Percentiles rank a stretch among this genome's conserved stretches.
These are phyloP conservation scores for Oconnorella tubifera DNA, from an alignment of 2,888 invertebrate species.

Conservation along the genomic window DNA sequence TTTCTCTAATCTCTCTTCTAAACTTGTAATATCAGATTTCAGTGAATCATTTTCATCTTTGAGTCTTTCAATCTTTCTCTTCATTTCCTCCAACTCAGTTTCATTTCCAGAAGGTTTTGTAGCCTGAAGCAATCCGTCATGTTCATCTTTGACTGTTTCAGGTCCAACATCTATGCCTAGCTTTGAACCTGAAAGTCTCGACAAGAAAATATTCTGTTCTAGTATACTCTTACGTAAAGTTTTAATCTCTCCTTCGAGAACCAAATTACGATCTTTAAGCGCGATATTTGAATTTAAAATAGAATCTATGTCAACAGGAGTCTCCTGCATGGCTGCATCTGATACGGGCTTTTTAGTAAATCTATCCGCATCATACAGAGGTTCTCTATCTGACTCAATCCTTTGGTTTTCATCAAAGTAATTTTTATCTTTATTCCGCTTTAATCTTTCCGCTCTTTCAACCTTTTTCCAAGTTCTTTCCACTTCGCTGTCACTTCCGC, in stretches of 20 bases:
- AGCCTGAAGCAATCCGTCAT: background rate
- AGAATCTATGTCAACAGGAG: background rate
- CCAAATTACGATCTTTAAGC: background rate
- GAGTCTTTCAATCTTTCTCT: too few relatives aligned
- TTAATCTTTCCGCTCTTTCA: background rate
- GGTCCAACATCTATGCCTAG: too few relatives aligned
- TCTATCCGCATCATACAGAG: background rate
- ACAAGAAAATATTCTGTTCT: background rate
- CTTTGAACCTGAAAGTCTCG: background rate
- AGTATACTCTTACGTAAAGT: background rate
- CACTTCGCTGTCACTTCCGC: slow-evolving; percentile 6
- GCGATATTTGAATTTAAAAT: background rate
- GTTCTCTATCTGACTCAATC: background rate
- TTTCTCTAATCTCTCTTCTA: too few relatives aligned
- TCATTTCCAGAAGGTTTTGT: background rate
- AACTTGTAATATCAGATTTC: too few relatives aligned
- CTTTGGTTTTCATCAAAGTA: background rate
- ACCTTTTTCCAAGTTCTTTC: slow-evolving; percentile 2
- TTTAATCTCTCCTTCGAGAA: background rate
- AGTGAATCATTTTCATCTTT: too few relatives aligned
- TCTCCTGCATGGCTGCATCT: background rate
- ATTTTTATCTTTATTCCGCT: too few relatives aligned
- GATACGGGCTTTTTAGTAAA: background rate
- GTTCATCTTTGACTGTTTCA: background rate
- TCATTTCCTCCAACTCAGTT: background rate